These are phyloP conservation scores for Phenacoccus solenopsis DNA, from an alignment of 1,140 invertebrate genomes.

Conservation along the genomic window DNA sequence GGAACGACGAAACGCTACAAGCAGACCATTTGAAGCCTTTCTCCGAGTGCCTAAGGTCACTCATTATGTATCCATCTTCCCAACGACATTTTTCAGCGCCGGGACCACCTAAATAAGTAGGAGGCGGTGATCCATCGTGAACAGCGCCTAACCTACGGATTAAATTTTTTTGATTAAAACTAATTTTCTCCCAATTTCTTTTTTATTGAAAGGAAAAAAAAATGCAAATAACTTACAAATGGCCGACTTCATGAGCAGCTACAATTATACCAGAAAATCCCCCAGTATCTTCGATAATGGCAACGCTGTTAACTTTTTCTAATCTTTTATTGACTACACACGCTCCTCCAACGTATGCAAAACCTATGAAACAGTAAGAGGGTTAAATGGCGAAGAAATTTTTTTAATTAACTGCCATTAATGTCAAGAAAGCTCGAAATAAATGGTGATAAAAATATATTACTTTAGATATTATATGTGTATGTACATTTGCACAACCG, in stretches of 20 bases:
- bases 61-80: constrained; percentile 95
- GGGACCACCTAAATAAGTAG: constrained; percentile 83
- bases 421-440: too few relatives aligned
- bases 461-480: background rate
- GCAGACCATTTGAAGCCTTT: constrained; percentile 89
- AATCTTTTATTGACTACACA: constrained; percentile 90
- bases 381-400: too few relatives aligned
- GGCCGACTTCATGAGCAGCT: constrained; percentile 89
- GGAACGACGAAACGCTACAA: constrained; percentile 85
- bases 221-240: constrained; percentile 62
- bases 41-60: constrained; percentile 83
- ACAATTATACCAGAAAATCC: constrained; percentile 94
- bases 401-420: too few relatives aligned
- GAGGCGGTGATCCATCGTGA: constrained; percentile 86
- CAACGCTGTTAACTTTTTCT: constrained; percentile 91
- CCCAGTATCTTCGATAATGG: constrained; percentile 91
- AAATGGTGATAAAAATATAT: background rate
- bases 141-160: constrained; percentile 70
- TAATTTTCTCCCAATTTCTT: constrained; percentile 25
- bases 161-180: constrained; percentile 18
- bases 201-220: constrained; percentile 19
- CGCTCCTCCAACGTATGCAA: constrained; percentile 89
- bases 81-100: constrained; percentile 90
- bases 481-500: too few relatives aligned
- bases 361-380: constrained; percentile 45